Conservation (phyloP, 2,797 vertebrate genomes). For the Erethizon dorsatum region DNA sequence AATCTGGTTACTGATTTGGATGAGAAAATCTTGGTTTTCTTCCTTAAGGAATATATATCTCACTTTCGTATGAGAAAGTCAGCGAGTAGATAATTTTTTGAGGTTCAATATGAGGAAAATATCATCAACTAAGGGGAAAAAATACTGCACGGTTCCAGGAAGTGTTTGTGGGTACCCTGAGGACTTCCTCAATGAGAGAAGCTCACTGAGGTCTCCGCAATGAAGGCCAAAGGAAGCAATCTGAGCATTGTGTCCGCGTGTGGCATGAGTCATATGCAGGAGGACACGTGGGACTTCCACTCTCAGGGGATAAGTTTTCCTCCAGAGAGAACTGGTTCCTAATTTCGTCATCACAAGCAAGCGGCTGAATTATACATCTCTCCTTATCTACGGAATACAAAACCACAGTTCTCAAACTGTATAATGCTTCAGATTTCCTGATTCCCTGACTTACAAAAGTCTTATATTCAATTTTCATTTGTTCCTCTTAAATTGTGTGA, state of each 20-base stretch:
- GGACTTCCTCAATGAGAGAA: neutral
- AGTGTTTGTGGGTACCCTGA: neutral
- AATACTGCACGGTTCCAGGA: neutral
- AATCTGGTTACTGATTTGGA: neutral
- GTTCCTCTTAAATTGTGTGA: neutral
- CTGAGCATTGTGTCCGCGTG: neutral
- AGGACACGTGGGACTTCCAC: fast-evolving
- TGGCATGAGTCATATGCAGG: neutral
- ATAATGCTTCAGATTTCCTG: neutral
- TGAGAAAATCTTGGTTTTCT: neutral
- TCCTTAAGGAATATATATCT: neutral
- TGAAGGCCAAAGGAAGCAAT: neutral
- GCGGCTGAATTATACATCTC: neutral
- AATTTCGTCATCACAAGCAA: neutral
- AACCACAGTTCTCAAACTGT: neutral
- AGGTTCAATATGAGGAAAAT: neutral
- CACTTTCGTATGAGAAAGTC: neutral
- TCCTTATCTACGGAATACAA: neutral
- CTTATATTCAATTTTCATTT: neutral
- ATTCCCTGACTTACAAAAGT: neutral
- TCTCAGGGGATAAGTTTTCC: neutral
- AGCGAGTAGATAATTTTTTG: neutral
- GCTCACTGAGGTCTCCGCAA: neutral
- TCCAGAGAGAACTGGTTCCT: neutral
- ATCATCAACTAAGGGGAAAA: neutral